phyloP scores from a whole-genome alignment of 2,888 invertebrate species.

The Philaethria dido region DNA sequence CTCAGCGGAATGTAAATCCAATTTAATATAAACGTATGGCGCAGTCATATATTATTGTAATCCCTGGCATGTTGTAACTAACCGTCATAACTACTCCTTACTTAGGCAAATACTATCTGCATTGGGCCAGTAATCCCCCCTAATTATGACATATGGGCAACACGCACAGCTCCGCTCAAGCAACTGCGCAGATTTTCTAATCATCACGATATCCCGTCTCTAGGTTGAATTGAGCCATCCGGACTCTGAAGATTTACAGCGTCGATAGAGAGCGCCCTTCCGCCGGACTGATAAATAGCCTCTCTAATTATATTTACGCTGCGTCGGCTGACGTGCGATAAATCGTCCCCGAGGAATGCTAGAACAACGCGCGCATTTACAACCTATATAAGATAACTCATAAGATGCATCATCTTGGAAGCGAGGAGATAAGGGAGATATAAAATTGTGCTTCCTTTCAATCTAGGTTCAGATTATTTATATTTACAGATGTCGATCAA shows the following conservation, averaged over 20 bases:
- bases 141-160: slow-evolving; percentile 65
- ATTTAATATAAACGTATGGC: slow-evolving; percentile 51
- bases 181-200: slow-evolving; percentile 23
- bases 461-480: slow-evolving; percentile 29
- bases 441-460: slow-evolving; percentile 6
- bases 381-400: slow-evolving; percentile 58
- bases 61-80: slow-evolving; percentile 53
- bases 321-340: slow-evolving; percentile 75
- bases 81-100: slow-evolving; percentile 50
- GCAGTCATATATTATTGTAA: slow-evolving; percentile 60
- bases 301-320: slow-evolving; percentile 83
- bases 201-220: slow-evolving; percentile 60
- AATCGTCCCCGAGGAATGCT: slow-evolving; percentile 70
- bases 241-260: slow-evolving; percentile 73
- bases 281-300: slow-evolving; percentile 80
- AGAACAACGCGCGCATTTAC: slow-evolving; percentile 70
- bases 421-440: slow-evolving; percentile 36
- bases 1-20: slow-evolving; percentile 35
- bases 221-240: slow-evolving; percentile 78
- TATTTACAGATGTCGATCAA: slow-evolving; percentile 49
- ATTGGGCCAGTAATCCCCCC: slow-evolving; percentile 50
- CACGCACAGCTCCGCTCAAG: not conserved
- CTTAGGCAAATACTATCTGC: slow-evolving; percentile 51
- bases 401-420: slow-evolving; percentile 64
- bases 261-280: slow-evolving; percentile 77